These are phyloP conservation scores for Malurus splendens DNA, from an alignment of 2,797 vertebrate genomes.

Conservation along the genomic window DNA sequence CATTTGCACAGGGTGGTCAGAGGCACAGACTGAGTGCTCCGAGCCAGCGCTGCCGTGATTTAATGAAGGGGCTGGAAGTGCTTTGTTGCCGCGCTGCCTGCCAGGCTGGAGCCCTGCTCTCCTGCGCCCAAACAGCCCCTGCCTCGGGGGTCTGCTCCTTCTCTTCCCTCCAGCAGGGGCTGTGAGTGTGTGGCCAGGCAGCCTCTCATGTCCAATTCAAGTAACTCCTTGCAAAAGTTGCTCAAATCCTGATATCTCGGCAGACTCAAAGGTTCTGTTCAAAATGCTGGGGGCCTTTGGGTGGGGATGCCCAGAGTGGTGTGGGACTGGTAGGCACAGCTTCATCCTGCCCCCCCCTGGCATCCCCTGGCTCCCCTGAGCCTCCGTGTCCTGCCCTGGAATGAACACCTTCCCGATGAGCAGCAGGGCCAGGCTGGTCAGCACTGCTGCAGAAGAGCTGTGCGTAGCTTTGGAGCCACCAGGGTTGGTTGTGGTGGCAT, in stretches of 20 bases:
- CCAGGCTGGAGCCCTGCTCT: background rate
- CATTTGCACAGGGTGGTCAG: background rate
- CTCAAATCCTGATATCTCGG: background rate
- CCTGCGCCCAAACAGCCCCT: background rate
- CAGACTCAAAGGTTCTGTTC: background rate
- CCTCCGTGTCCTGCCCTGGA: background rate
- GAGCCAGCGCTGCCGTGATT: background rate
- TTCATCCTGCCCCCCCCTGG: fast-evolving
- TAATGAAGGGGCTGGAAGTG: background rate
- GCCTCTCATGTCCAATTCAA: background rate
- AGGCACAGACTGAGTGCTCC: background rate
- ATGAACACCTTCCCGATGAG: background rate
- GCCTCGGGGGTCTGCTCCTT: background rate
- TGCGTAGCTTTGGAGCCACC: background rate
- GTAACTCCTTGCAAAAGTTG: background rate
- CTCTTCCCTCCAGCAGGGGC: background rate
- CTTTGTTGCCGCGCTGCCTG: background rate
- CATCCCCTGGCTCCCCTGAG: fast-evolving
- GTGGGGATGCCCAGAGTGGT: background rate
- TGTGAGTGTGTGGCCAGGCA: fast-evolving
- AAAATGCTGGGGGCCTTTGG: fast-evolving
- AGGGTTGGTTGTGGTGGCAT: background rate
- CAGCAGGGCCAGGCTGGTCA: background rate
- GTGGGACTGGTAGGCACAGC: background rate
- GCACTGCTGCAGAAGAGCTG: background rate